Conservation (phyloP, 2,888 invertebrate species). For the Melanotus villosus region DNA sequence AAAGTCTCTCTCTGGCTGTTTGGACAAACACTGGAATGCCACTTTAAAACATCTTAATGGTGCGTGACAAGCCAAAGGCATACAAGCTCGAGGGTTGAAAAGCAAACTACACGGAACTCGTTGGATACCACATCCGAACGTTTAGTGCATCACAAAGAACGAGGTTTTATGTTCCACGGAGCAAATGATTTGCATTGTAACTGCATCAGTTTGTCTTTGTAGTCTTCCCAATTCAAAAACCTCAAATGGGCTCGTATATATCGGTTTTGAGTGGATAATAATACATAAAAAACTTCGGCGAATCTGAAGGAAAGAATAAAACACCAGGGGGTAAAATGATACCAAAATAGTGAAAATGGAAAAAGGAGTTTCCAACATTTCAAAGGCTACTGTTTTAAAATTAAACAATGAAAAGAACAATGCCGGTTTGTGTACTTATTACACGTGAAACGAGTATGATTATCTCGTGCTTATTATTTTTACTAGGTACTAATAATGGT, state of each 20-base stretch:
- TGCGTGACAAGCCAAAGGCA: slow-evolving; percentile 41
- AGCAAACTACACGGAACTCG: slow-evolving; percentile 45
- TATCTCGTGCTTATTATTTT: too few species aligned
- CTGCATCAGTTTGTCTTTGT: slow-evolving; percentile 38
- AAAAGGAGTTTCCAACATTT: too few species aligned
- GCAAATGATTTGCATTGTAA: slow-evolving; percentile 43
- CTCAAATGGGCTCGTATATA: slow-evolving; percentile 19
- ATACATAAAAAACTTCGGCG: neutral
- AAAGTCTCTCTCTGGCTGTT: slow-evolving; percentile 34
- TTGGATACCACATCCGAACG: slow-evolving; percentile 35
- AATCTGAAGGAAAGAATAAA: too few species aligned
- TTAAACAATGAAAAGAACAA: too few species aligned
- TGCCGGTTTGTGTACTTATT: too few species aligned
- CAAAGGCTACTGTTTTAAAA: too few species aligned
- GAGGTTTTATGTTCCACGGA: slow-evolving; percentile 37
- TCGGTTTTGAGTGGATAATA: neutral
- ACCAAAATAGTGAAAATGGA: too few species aligned
- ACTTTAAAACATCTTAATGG: slow-evolving; percentile 46
- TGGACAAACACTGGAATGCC: slow-evolving; percentile 42
- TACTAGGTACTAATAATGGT: too few species aligned
- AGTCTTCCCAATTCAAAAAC: slow-evolving; percentile 37
- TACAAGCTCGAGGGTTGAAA: slow-evolving; percentile 41
- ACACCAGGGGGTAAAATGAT: too few species aligned
- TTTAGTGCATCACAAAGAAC: slow-evolving; percentile 36
- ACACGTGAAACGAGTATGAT: too few species aligned